These are phyloP conservation scores for Tachina lurida DNA, from an alignment of 2,888 invertebrate species.

Conservation along the genomic window DNA sequence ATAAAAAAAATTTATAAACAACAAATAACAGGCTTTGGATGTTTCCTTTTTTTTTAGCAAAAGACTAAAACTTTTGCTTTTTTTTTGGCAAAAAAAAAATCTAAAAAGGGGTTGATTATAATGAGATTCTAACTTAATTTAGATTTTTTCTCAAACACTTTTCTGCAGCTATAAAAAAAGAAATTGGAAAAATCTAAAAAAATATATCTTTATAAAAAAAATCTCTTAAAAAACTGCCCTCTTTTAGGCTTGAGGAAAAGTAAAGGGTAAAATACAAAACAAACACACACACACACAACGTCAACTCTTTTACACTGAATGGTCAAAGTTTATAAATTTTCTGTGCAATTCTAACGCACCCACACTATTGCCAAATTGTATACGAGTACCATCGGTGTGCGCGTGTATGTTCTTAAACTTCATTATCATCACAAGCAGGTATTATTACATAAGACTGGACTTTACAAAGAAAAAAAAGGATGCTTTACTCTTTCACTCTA, in stretches of 20 bases:
- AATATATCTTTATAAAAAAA: conserved; percentile 1
- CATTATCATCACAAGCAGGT: conserved; percentile 57
- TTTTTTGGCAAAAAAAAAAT: conserved; percentile 21
- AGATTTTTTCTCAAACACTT: conserved; percentile 41
- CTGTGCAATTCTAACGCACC: not conserved
- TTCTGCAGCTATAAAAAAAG: conserved; percentile 22
- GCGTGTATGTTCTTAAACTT: conserved; percentile 47
- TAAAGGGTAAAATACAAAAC: conserved; percentile 43
- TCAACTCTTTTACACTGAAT: conserved; percentile 26
- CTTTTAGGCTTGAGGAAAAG: conserved; percentile 29
- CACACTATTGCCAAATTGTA: conserved; percentile 23
- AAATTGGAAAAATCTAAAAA: conserved; percentile 39
- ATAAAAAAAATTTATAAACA: conserved; percentile 2
- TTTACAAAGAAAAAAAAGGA: not conserved
- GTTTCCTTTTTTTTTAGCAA: conserved; percentile 9
- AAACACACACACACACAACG: not conserved
- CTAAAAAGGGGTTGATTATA: conserved; percentile 53
- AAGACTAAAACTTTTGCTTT: not conserved
- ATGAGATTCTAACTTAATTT: conserved; percentile 71
- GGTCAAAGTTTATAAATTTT: conserved; percentile 38
- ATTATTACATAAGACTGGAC: conserved; percentile 66
- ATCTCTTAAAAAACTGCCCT: conserved; percentile 47
- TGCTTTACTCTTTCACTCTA: conserved; percentile 37
- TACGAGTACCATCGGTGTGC: conserved; percentile 14
- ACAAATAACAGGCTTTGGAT: not conserved